Conservation (phyloP, 2,888 invertebrate genomes). For the Allophyes oxyacanthae region DNA sequence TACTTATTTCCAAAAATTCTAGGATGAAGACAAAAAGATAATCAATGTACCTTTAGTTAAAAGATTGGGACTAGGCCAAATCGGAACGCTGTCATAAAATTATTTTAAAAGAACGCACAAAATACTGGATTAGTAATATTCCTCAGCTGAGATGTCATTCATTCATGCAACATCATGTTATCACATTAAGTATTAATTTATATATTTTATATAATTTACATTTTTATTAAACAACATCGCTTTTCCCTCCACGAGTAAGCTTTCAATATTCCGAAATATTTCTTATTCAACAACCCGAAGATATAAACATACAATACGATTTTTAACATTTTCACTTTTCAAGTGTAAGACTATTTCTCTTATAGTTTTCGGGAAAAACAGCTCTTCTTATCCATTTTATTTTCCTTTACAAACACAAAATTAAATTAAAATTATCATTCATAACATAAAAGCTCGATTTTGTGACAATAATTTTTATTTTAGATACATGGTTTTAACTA, state of each 20-base stretch:
- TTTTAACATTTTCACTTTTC: conserved; percentile 53
- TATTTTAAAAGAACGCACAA: conserved; percentile 1
- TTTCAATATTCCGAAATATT: conserved; percentile 47
- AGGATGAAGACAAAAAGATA: no score
- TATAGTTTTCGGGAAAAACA: conserved; percentile 15
- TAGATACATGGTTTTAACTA: conserved; percentile 58
- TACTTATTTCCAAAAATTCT: no score
- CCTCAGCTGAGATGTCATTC: conserved; percentile 35
- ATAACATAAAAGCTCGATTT: conserved; percentile 73
- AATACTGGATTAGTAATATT: background rate
- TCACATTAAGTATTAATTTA: conserved; percentile 64
- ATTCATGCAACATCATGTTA: conserved; percentile 45
- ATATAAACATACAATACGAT: conserved; percentile 45
- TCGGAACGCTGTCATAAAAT: conserved; percentile 1
- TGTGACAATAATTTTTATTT: conserved; percentile 59
- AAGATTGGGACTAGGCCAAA: conserved; percentile 41
- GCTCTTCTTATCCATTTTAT: conserved; percentile 17
- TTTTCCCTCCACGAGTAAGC: conserved; percentile 48
- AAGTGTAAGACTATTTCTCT: conserved; percentile 50
- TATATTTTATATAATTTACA: conserved; percentile 64
- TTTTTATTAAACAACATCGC: conserved; percentile 64
- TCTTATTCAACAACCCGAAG: conserved; percentile 50
- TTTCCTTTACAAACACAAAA: conserved; percentile 40
- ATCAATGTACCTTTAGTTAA: no score
- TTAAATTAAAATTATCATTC: conserved; percentile 39